phyloP scores from a whole-genome alignment of 2,113 vertebrate species.

The Haemorhous mexicanus region DNA sequence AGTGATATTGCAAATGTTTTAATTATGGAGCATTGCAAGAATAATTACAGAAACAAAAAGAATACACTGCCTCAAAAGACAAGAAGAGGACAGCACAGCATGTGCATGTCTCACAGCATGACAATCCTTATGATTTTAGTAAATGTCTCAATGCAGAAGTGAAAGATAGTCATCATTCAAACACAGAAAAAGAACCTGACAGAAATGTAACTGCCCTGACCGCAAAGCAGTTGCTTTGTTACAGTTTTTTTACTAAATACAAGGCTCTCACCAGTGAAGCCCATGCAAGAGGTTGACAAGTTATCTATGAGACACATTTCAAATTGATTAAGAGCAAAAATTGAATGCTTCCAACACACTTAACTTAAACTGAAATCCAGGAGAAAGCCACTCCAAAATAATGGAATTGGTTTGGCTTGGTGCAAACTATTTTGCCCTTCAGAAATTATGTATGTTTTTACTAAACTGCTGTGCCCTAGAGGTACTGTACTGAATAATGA shows the following conservation, averaged over 20 bases:
- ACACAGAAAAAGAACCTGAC: background rate
- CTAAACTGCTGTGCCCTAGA: background rate
- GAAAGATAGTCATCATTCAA: constrained; percentile 23
- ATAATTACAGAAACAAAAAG: background rate
- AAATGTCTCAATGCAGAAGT: constrained; percentile 37
- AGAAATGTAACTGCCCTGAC: constrained; percentile 10
- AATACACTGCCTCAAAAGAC: background rate
- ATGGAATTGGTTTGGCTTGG: background rate
- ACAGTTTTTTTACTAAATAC: background rate
- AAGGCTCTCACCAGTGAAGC: background rate
- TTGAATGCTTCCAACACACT: background rate
- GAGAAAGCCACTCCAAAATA: background rate
- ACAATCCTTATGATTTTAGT: background rate
- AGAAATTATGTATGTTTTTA: background rate
- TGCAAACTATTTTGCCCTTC: background rate
- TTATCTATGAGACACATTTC: background rate
- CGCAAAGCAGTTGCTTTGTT: background rate
- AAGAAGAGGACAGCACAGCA: background rate
- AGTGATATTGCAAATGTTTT: background rate
- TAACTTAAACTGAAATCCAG: background rate
- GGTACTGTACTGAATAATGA: background rate
- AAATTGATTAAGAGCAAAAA: background rate
- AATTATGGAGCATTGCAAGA: background rate
- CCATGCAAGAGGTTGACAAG: background rate
- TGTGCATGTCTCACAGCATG: background rate